phyloP scores from a whole-genome alignment of 2,113 vertebrate species.

The Nothocercus nigrocapillus region DNA sequence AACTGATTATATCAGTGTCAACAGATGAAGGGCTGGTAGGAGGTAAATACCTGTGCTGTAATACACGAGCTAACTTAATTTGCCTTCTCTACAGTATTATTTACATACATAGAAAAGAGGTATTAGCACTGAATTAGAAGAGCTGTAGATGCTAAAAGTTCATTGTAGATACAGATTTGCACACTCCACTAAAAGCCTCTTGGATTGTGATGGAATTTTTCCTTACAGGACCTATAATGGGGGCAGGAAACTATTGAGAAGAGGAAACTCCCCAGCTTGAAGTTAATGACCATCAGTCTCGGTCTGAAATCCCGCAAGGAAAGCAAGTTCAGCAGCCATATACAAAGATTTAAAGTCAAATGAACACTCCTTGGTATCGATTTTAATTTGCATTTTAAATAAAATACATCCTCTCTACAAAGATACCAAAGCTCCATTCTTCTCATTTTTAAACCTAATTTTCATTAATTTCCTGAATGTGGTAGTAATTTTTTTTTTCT shows the following conservation, averaged over 20 bases:
- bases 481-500: not conserved
- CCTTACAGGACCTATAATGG: not conserved
- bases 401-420: not conserved
- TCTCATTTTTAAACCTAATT: not conserved
- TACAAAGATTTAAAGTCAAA: not conserved
- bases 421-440: not conserved
- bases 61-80: not conserved
- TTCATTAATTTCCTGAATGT: not conserved
- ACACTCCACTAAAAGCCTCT: not conserved
- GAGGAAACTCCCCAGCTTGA: not conserved
- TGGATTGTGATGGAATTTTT: not conserved
- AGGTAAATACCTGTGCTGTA: not conserved
- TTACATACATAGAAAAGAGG: not conserved
- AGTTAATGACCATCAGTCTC: not conserved
- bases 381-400: conserved; percentile 29
- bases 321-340: not conserved
- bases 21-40: not conserved
- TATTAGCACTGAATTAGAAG: not conserved
- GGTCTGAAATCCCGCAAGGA: not conserved
- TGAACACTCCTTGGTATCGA: not conserved
- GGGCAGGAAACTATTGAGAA: not conserved
- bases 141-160: not conserved
- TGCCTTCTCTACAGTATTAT: not conserved
- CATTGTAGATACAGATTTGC: not conserved
- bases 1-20: not conserved